These are phyloP conservation scores for Paramuricea clavata DNA, from an alignment of 92 coral and sea anemone genomes.

Conservation along the genomic window DNA sequence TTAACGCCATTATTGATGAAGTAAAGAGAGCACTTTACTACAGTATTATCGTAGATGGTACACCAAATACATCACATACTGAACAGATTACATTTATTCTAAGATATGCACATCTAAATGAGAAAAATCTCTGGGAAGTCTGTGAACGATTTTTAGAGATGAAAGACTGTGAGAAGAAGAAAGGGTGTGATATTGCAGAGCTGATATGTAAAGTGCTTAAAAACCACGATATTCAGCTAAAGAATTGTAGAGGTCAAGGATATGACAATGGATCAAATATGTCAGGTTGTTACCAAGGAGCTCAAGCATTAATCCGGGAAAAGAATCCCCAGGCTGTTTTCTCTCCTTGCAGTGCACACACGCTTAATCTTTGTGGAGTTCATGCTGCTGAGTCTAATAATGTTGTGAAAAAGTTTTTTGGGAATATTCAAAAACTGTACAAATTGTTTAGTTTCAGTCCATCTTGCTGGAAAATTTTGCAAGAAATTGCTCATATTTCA, in stretches of 20 bases:
- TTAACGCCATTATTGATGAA: too few species aligned
- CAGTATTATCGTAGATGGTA: too few species aligned
- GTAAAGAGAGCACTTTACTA: too few species aligned
- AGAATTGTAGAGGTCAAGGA: conserved; percentile 31
- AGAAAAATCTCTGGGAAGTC: too few species aligned
- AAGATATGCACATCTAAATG: conserved; percentile 4
- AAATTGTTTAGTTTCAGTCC: conserved; percentile 25
- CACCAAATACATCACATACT: background rate
- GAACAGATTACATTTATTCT: conserved; percentile 11
- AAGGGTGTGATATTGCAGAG: background rate
- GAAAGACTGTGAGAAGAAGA: conserved; percentile 24
- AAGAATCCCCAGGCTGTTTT: conserved; percentile 35
- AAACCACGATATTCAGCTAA: background rate
- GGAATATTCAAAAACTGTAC: conserved; percentile 25
- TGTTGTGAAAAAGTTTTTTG: background rate
- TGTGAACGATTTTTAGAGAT: too few species aligned
- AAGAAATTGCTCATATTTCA: conserved; percentile 10
- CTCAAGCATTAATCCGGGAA: conserved; percentile 14
- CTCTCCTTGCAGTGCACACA: conserved; percentile 19
- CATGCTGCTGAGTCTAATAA: conserved; percentile 7
- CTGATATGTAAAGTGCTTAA: background rate
- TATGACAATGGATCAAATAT: conserved; percentile 39
- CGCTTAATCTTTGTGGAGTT: conserved; percentile 24
- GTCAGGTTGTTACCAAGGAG: conserved; percentile 26
- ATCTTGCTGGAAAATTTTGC: conserved; percentile 28